Evolutionary conservation across 2,113 vertebrate genomes (phyloP).

Genomic region (Australoheros scitulus): DNA sequence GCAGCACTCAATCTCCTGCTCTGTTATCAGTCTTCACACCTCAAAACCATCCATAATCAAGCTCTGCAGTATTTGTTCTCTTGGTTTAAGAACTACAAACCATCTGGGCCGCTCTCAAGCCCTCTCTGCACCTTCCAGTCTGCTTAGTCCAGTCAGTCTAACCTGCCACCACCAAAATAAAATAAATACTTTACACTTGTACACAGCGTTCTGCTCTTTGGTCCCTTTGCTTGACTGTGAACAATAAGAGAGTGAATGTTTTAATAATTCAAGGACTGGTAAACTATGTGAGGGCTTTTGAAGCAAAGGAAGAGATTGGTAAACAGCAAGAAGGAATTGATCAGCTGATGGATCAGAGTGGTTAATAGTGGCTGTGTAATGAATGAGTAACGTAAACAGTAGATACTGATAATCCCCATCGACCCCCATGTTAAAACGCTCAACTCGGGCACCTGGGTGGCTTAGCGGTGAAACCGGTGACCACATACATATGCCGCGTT

Average conservation of each 20-base stretch:
- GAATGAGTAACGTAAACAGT: not conserved
- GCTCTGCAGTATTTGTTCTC: not conserved
- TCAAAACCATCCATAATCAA: not conserved
- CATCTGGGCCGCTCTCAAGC: not conserved
- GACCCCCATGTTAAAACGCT: not conserved
- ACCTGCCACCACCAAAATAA: not conserved
- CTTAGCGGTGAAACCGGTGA: too few relatives aligned
- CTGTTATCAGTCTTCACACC: not conserved
- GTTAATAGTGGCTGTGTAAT: not conserved
- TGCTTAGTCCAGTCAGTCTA: not conserved
- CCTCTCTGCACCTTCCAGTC: not conserved
- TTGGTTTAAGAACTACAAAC: not conserved
- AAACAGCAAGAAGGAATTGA: not conserved
- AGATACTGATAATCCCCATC: not conserved
- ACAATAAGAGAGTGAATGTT: not conserved
- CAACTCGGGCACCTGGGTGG: too few relatives aligned
- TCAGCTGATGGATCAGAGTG: not conserved
- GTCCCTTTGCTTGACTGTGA: not conserved
- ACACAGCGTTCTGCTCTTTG: not conserved
- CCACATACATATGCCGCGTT: too few relatives aligned
- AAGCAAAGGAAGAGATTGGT: not conserved
- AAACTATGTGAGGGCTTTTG: not conserved
- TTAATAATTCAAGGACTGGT: not conserved
- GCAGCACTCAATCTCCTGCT: not conserved
- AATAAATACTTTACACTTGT: not conserved